Evolutionary conservation across 2,797 vertebrate genomes (phyloP), one percentile per base, ranked within the genome.

Genomic region (Adelosebastes latens): DNA sequence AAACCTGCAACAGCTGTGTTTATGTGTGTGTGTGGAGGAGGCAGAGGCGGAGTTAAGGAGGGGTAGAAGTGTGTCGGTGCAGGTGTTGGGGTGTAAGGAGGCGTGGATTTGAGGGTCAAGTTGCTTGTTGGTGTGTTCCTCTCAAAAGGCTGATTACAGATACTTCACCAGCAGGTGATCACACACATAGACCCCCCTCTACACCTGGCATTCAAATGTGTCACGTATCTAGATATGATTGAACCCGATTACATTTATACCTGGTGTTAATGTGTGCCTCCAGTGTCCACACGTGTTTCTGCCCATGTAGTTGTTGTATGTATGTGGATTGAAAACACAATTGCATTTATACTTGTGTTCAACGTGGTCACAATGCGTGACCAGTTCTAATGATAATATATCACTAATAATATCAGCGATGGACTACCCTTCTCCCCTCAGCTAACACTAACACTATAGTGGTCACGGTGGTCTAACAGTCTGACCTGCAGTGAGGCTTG

Each of bases 381-480:
- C 14, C 42, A 32, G 59, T 61, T 32, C 9, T 32, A 61, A 31
- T 32, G 2, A 10, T n/a, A 3, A 56, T n/a, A 11, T 32, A 12
- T 61, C 59, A 32, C 59, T 10, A 32, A 60, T 31, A 60, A 20
- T 60, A 29, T 32, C 59, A 61, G 60, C n/a, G 3, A n/a, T 62
- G 20, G 31, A 62, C 32, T 16, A 46, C 14, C 6, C 42, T n/a
- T 13, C 16, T 55, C 12, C 52, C 27, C 27, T 78, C 22, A 69
- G 6, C 59, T 64, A 22, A 53, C 58, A 16, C 39, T 55, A 49
- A 32, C 29, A 71, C 46, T 60, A 16, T 39, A 11, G 76, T 70
- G 65, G 65, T 85, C 77, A 88, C 88, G 89, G 82, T 80, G 87
- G 81, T 88, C 80, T 84, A 86, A 92, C 87, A 90, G 90, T 88